Conservation (phyloP, 2,797 vertebrate species). For the Lithobates pipiens region DNA sequence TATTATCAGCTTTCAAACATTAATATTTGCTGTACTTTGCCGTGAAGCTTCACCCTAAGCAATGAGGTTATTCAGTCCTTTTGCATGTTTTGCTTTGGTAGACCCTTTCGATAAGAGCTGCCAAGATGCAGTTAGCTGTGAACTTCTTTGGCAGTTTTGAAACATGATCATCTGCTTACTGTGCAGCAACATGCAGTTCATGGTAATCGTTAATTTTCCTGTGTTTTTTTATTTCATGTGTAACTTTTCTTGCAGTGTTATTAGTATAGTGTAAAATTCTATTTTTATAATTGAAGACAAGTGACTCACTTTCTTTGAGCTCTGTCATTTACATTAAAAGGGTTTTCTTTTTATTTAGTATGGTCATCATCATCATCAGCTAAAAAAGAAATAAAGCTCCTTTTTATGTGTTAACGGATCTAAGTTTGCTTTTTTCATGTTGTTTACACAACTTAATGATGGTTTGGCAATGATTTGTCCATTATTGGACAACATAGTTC, state of each 20-base stretch:
- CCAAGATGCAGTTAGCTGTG: slow-evolving; percentile 66
- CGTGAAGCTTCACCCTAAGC: slow-evolving; percentile 61
- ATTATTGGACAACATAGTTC: no score
- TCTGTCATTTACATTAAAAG: no score
- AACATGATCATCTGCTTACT: slow-evolving; percentile 65
- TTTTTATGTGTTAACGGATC: no score
- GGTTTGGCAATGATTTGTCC: no score
- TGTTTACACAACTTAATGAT: no score
- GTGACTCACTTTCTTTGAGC: no score
- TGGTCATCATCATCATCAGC: no score
- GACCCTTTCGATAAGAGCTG: slow-evolving; percentile 57
- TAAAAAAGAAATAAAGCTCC: no score
- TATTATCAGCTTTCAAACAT: neutral
- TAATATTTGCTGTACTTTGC: slow-evolving; percentile 64
- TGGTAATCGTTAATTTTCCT: slow-evolving; percentile 40
- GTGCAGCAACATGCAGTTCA: slow-evolving; percentile 49
- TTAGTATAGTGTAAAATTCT: neutral
- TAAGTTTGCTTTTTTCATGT: no score
- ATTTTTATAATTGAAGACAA: neutral
- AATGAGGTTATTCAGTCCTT: slow-evolving; percentile 67
- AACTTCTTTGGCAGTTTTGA: slow-evolving; percentile 62
- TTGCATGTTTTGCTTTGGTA: slow-evolving; percentile 61
- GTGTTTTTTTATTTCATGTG: slow-evolving; percentile 43
- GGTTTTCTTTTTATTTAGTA: no score
- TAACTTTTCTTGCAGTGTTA: neutral